These are phyloP conservation scores for Drosophila paranaensis DNA, from an alignment of 2,888 invertebrate genomes.

Conservation along the genomic window DNA sequence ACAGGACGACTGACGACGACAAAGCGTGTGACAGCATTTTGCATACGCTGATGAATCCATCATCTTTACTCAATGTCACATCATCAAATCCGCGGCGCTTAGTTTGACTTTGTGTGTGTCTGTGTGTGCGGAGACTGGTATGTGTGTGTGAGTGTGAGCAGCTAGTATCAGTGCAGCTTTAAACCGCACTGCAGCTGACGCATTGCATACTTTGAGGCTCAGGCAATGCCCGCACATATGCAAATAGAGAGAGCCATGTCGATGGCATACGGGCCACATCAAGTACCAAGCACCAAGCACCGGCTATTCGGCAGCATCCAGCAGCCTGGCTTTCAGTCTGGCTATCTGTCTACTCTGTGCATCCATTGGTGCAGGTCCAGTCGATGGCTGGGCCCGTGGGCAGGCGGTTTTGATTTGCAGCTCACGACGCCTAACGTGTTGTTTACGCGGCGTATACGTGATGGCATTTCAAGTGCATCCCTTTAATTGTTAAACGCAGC, in stretches of 20 bases:
- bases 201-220: conserved; percentile 34
- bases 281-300: conserved; percentile 46
- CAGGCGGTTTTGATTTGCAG: conserved; percentile 44
- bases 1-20: conserved; percentile 64
- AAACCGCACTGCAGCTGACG: conserved; percentile 50
- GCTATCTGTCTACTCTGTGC: background rate
- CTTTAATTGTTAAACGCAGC: conserved; percentile 74
- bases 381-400: conserved; percentile 28
- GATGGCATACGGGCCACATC: conserved; percentile 58
- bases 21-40: conserved; percentile 80
- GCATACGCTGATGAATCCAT: conserved; percentile 83
- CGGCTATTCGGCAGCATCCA: background rate
- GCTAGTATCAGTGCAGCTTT: conserved; percentile 24
- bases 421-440: conserved; percentile 40
- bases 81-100: conserved; percentile 80
- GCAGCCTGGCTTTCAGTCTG: background rate
- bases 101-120: conserved; percentile 63
- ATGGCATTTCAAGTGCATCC: conserved; percentile 75
- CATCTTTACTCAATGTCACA: conserved; percentile 83
- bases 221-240: conserved; percentile 54
- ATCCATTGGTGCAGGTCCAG: conserved; percentile 10
- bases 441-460: conserved; percentile 69
- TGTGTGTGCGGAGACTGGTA: background rate
- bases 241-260: conserved; percentile 43
- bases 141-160: background rate